Conservation (phyloP, 92 coral and sea anemone genomes). For the Parazoanthus swiftii region DNA sequence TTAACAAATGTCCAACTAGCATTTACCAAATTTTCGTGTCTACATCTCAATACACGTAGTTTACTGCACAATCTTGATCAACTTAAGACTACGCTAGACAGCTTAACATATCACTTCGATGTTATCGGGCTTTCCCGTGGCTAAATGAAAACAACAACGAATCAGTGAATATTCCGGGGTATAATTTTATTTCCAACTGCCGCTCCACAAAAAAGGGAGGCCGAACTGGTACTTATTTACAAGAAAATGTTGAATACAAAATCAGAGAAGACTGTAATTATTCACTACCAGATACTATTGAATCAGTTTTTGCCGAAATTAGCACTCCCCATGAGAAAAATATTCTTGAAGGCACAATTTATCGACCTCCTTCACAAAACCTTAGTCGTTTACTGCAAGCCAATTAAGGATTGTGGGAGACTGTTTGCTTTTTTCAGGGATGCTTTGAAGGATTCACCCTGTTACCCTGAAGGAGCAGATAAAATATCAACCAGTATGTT, state of each 20-base stretch:
- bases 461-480: constrained; percentile 19
- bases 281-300: constrained; percentile 31
- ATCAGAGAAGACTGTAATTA: constrained; percentile 18
- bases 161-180: constrained; percentile 2
- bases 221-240: constrained; percentile 44
- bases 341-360: constrained; percentile 40
- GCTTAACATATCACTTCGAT: not conserved
- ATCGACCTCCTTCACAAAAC: constrained; percentile 48
- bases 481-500: constrained; percentile 37
- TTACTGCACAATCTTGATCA: constrained; percentile 21
- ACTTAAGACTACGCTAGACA: not conserved
- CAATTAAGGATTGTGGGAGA: constrained; percentile 48
- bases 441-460: not conserved
- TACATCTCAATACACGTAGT: constrained; percentile 45
- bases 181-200: constrained; percentile 26
- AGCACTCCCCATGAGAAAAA: constrained; percentile 27
- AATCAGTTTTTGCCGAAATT: constrained; percentile 41
- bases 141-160: constrained; percentile 35
- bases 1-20: not conserved
- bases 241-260: constrained; percentile 34
- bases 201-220: constrained; percentile 32
- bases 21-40: constrained; percentile 19
- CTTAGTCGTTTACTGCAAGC: constrained; percentile 28
- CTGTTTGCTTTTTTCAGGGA: constrained; percentile 33
- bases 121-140: constrained; percentile 36